Evolutionary conservation across 1,140 invertebrate species (phyloP).

Genomic region (Micrasema longulum): DNA sequence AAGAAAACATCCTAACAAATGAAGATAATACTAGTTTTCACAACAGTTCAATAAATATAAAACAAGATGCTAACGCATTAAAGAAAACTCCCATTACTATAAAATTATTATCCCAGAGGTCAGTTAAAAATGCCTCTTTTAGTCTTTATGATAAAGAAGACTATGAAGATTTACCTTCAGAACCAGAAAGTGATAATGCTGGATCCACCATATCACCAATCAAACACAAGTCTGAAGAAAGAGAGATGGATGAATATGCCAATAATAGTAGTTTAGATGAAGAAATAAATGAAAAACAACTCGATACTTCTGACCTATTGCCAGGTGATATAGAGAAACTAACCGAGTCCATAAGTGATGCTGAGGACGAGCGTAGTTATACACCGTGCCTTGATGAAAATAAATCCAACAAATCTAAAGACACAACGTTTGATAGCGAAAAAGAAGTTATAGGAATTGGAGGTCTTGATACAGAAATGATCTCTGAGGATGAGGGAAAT

Average conservation of each 20-base stretch:
- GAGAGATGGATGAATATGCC: conserved; percentile 13
- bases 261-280: conserved; percentile 41
- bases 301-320: conserved; percentile 46
- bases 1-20: too few species aligned
- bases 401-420: conserved; percentile 60
- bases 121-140: conserved; percentile 60
- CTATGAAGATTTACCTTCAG: conserved; percentile 51
- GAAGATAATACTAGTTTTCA: too few species aligned
- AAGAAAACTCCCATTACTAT: conserved; percentile 65
- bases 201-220: not conserved
- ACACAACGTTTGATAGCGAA: conserved; percentile 61
- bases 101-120: conserved; percentile 61
- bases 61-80: conserved; percentile 55
- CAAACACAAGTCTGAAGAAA: conserved; percentile 9
- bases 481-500: conserved; percentile 76
- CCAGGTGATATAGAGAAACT: conserved; percentile 61
- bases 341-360: conserved; percentile 72
- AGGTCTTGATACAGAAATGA: conserved; percentile 77
- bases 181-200: conserved; percentile 36
- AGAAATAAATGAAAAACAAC: conserved; percentile 29
- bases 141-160: conserved; percentile 62
- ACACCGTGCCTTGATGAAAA: conserved; percentile 76
- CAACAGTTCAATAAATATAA: conserved; percentile 12
- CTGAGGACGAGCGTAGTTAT: conserved; percentile 73
- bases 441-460: conserved; percentile 67